A percentile compares a stretch with the other conserved stretches of the same genome.
Conservation (phyloP, 2,888 invertebrate species). For the Griposia aprilina region DNA sequence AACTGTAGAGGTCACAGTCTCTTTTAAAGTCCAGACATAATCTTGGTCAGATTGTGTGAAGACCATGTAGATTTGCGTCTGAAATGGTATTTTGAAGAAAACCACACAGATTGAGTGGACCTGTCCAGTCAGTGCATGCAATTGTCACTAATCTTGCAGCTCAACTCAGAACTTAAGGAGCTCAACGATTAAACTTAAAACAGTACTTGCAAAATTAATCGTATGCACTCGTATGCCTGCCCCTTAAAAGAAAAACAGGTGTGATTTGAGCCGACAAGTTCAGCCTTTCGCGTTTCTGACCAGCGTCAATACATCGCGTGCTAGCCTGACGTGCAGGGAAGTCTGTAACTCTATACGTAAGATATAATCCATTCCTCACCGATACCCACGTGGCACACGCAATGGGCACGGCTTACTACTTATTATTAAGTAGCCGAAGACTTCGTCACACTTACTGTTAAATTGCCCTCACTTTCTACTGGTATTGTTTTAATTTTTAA, state of each 20-base stretch:
- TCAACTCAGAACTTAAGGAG: too few relatives aligned
- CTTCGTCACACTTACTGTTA: background rate
- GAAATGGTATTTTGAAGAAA: too few relatives aligned
- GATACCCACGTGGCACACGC: constrained; percentile 30
- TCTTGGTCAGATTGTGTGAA: too few relatives aligned
- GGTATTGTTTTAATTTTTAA: background rate
- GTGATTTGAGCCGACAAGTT: background rate
- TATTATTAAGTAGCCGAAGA: background rate
- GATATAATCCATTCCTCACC: constrained; percentile 36
- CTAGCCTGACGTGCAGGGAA: constrained; percentile 16
- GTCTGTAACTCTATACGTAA: constrained; percentile 2
- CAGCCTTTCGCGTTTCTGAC: background rate
- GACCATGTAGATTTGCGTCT: too few relatives aligned
- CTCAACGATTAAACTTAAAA: too few relatives aligned
- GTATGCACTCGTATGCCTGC: background rate
- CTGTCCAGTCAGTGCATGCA: too few relatives aligned
- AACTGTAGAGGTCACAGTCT: too few relatives aligned
- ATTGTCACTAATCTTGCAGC: too few relatives aligned
- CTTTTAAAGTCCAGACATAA: too few relatives aligned
- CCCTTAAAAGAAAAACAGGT: background rate
- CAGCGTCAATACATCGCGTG: constrained; percentile 42
- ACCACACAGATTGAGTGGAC: too few relatives aligned
- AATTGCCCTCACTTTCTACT: constrained; percentile 12
- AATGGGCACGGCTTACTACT: constrained; percentile 12
- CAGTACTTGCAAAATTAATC: background rate